These are phyloP conservation scores for Antheraea pernyi DNA, from an alignment of 1,140 invertebrate genomes.

Conservation along the genomic window DNA sequence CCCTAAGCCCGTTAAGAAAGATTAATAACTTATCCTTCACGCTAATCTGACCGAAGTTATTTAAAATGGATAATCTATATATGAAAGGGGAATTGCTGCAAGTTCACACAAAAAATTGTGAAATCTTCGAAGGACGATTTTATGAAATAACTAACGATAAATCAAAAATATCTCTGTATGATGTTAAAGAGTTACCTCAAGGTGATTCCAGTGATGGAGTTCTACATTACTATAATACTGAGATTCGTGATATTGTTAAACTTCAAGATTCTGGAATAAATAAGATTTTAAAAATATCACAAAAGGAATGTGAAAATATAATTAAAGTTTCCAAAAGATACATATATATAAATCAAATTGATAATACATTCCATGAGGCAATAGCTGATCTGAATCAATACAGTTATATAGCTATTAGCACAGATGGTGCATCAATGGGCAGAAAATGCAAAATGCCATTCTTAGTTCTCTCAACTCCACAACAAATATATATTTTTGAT, in stretches of 20 bases:
- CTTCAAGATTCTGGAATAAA: slow-evolving; percentile 51
- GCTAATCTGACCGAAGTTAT: neutral
- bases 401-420: slow-evolving; percentile 60
- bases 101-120: slow-evolving; percentile 65
- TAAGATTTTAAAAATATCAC: slow-evolving; percentile 58
- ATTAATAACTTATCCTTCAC: slow-evolving; percentile 45
- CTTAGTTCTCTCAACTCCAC: slow-evolving; percentile 65
- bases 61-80: slow-evolving; percentile 68
- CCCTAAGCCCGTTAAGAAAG: slow-evolving; percentile 67
- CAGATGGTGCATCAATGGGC: slow-evolving; percentile 69
- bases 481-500: slow-evolving; percentile 77
- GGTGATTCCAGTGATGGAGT: slow-evolving; percentile 53
- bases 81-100: slow-evolving; percentile 73
- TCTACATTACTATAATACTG: slow-evolving; percentile 65
- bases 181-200: slow-evolving; percentile 61
- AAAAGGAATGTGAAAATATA: slow-evolving; percentile 69
- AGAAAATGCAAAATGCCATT: slow-evolving; percentile 76
- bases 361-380: slow-evolving; percentile 66
- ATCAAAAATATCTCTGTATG: slow-evolving; percentile 68
- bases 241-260: slow-evolving; percentile 66
- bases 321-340: slow-evolving; percentile 69
- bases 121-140: slow-evolving; percentile 67
- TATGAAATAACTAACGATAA: slow-evolving; percentile 69
- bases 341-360: slow-evolving; percentile 71
- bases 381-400: slow-evolving; percentile 63